Evolutionary conservation across 2,113 vertebrate genomes (phyloP).

Genomic region (Piliocolobus tephrosceles): DNA sequence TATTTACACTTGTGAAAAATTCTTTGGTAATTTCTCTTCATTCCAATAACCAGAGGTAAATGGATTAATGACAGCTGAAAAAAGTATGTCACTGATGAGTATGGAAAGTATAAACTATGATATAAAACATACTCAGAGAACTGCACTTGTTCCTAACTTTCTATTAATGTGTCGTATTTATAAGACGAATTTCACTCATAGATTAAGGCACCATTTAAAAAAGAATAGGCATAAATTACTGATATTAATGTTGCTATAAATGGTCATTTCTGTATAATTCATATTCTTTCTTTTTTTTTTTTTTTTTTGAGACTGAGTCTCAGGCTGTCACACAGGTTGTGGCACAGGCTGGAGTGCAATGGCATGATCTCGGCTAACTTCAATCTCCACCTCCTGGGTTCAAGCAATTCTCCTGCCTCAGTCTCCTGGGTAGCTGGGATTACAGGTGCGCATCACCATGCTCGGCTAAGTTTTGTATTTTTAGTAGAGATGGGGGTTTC

Average conservation of each 20-base stretch:
- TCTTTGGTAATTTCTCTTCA: constrained; percentile 80
- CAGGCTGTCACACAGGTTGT: too few species aligned
- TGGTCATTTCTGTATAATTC: constrained; percentile 55
- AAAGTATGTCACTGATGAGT: constrained; percentile 75
- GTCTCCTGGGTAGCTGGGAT: too few species aligned
- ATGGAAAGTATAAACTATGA: constrained; percentile 74
- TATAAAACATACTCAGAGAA: constrained; percentile 74
- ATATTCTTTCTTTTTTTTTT: neutral
- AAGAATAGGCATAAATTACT: constrained; percentile 64
- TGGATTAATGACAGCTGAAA: constrained; percentile 79
- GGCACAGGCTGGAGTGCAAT: too few species aligned
- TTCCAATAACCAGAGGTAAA: constrained; percentile 73
- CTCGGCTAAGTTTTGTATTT: too few species aligned
- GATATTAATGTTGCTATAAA: constrained; percentile 75
- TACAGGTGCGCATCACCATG: too few species aligned
- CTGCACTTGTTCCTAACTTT: constrained; percentile 69
- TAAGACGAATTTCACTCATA: constrained; percentile 77
- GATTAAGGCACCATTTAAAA: constrained; percentile 78
- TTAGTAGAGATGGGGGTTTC: too few species aligned
- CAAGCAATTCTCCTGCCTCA: too few species aligned
- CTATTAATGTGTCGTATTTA: constrained; percentile 78
- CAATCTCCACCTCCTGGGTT: too few species aligned
- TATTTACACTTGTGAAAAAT: constrained; percentile 44
- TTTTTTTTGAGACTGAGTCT: too few species aligned
- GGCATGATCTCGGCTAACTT: too few species aligned